Evolutionary conservation across 2,113 vertebrate genomes (phyloP).

Genomic region (Apus apus): DNA sequence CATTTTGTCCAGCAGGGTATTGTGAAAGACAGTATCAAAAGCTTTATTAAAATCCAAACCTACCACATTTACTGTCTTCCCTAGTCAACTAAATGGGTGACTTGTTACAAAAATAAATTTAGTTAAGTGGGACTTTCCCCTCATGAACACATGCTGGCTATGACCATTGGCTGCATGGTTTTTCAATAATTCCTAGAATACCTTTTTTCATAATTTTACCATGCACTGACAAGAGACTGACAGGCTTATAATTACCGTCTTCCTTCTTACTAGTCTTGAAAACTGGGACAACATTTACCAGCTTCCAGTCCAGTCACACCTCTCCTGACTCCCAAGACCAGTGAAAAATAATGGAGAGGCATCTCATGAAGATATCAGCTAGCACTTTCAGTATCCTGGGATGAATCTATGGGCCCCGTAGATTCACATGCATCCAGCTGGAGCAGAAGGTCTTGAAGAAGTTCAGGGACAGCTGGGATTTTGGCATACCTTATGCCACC

Average conservation of each 20-base stretch:
- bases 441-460: too few species aligned
- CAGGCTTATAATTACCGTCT: not conserved
- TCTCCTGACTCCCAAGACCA: not conserved
- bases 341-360: not conserved
- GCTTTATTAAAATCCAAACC: not conserved
- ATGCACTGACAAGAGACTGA: not conserved
- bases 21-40: too few species aligned
- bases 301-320: not conserved
- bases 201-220: not conserved
- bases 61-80: not conserved
- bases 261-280: not conserved
- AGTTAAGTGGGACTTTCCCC: not conserved
- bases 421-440: not conserved
- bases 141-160: not conserved
- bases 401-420: too few species aligned
- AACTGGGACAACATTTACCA: not conserved
- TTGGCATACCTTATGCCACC: too few species aligned
- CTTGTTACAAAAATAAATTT: not conserved
- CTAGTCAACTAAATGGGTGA: not conserved
- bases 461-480: not conserved
- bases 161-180: not conserved
- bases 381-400: not conserved
- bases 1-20: not conserved
- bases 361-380: not conserved
- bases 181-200: not conserved